Evolutionary conservation across 2,797 vertebrate species (phyloP).

Genomic region (Catamblyrhynchus diadema): DNA sequence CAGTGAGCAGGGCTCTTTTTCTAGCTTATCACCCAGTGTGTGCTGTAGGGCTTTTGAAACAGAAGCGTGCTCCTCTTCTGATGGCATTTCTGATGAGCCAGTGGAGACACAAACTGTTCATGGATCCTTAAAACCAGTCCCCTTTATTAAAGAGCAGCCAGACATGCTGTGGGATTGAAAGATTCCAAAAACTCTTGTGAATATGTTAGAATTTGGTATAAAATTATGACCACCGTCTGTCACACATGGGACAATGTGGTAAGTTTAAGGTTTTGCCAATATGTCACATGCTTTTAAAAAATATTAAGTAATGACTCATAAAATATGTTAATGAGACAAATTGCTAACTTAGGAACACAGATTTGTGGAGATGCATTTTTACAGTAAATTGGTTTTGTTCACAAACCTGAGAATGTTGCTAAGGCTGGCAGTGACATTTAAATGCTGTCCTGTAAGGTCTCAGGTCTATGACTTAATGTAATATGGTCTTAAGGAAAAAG

Average conservation of each 20-base stretch:
- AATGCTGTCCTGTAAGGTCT: not conserved
- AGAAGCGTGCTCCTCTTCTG: not conserved
- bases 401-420: not conserved
- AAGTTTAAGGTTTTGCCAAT: not conserved
- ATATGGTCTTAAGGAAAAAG: not conserved
- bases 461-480: not conserved
- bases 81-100: not conserved
- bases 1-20: not conserved
- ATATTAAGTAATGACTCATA: not conserved
- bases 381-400: not conserved
- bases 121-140: not conserved
- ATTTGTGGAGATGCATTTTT: not conserved
- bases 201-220: not conserved
- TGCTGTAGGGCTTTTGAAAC: not conserved
- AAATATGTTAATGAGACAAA: not conserved
- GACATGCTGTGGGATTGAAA: not conserved
- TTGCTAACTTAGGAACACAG: not conserved
- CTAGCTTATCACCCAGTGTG: not conserved
- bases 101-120: not conserved
- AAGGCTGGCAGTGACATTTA: not conserved
- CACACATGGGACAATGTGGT: not conserved
- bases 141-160: not conserved
- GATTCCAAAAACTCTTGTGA: not conserved
- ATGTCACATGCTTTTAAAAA: not conserved
- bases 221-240: not conserved